Conservation (phyloP, 1,140 invertebrate species). For the Drosophila orosa region DNA sequence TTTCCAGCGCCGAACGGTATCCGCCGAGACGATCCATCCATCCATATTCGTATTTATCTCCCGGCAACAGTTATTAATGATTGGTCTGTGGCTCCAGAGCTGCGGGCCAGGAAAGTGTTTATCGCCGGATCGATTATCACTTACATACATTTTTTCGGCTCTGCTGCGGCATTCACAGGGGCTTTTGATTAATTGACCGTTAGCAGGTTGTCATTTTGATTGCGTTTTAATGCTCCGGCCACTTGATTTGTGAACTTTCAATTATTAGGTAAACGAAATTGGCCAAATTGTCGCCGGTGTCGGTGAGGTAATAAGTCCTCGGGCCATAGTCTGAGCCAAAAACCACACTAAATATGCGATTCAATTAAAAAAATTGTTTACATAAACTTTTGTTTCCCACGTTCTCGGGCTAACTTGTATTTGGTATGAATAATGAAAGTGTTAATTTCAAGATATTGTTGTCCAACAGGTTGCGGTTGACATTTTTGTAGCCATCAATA, state of each 20-base stretch:
- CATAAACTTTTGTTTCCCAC: constrained; percentile 25
- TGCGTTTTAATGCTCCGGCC: constrained; percentile 58
- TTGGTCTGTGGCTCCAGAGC: constrained; percentile 34
- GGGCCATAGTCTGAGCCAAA: background rate
- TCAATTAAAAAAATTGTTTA: constrained; percentile 11
- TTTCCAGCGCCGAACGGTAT: constrained; percentile 53
- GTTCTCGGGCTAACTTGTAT: constrained; percentile 25
- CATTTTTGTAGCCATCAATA: constrained; percentile 8
- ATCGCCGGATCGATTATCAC: constrained; percentile 65
- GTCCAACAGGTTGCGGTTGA: constrained; percentile 22
- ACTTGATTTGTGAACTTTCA: constrained; percentile 42
- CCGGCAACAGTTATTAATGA: constrained; percentile 49
- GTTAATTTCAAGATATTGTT: constrained; percentile 17
- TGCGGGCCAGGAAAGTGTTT: constrained; percentile 58
- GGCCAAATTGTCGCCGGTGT: constrained; percentile 23
- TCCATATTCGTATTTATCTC: constrained; percentile 34
- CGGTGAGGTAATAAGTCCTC: constrained; percentile 38
- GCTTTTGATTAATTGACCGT: constrained; percentile 49
- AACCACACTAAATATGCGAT: background rate
- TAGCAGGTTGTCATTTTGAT: constrained; percentile 71
- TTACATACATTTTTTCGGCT: constrained; percentile 46
- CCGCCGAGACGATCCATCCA: constrained; percentile 14
- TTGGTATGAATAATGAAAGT: constrained; percentile 17
- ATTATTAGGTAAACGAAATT: constrained; percentile 62
- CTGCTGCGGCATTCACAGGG: constrained; percentile 13